Percentiles rank a stretch among this genome's conserved stretches.
phyloP scores from a whole-genome alignment of 2,888 invertebrate genomes.

The Cephus runcator region DNA sequence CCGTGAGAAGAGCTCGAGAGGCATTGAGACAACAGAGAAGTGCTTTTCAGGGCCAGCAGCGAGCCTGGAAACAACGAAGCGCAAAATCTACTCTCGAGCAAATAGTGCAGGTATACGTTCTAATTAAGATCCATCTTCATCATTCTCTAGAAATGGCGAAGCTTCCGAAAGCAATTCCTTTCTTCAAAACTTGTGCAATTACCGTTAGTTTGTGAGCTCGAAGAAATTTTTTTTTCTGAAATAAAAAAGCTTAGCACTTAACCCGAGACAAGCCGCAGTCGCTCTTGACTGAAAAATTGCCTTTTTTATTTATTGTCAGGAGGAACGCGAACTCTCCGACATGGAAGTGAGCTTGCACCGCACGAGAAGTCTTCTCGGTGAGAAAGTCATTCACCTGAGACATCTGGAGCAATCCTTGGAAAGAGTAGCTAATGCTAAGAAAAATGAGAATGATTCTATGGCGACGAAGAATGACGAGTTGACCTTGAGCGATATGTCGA shows the following conservation, averaged over 20 bases:
- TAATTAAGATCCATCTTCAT: background rate
- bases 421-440: slow-evolving; percentile 68
- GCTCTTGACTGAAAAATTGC: background rate
- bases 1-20: slow-evolving; percentile 84
- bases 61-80: slow-evolving; percentile 68
- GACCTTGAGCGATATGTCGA: slow-evolving; percentile 74
- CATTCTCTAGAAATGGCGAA: background rate
- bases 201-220: background rate
- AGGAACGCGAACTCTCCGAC: slow-evolving; percentile 84
- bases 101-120: slow-evolving; percentile 66
- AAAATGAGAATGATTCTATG: slow-evolving; percentile 50
- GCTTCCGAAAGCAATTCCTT: background rate
- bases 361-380: slow-evolving; percentile 81
- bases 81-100: slow-evolving; percentile 69
- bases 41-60: slow-evolving; percentile 75
- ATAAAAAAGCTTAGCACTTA: background rate
- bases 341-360: slow-evolving; percentile 86
- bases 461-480: slow-evolving; percentile 69
- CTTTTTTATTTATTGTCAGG: slow-evolving; percentile 64
- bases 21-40: slow-evolving; percentile 76
- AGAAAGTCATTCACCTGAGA: slow-evolving; percentile 83
- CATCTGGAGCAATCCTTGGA: slow-evolving; percentile 83
- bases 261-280: background rate
- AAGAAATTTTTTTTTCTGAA: background rate
- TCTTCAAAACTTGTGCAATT: background rate